Conservation (phyloP, 2,888 invertebrate genomes). For the Congeria kusceri region DNA sequence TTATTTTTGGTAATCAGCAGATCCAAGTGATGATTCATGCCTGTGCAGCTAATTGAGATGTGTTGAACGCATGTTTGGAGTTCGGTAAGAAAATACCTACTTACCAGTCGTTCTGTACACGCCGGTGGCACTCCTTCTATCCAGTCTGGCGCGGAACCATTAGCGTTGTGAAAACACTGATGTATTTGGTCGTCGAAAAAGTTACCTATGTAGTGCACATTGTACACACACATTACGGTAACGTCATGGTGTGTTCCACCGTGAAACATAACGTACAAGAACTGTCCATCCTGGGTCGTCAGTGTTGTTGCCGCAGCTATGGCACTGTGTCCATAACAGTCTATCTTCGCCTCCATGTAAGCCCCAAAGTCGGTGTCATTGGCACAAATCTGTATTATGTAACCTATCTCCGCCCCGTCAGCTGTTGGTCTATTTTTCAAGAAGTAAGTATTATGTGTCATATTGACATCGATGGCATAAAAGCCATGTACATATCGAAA, state of each 20-base stretch:
- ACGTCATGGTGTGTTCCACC: not conserved
- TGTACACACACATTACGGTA: conserved; percentile 5
- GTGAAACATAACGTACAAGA: not conserved
- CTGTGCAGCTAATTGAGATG: no score
- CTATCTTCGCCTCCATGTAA: conserved; percentile 29
- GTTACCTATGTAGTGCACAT: not conserved
- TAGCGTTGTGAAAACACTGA: conserved; percentile 6
- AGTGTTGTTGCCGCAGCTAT: conserved; percentile 1
- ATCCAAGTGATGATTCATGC: no score
- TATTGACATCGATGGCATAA: not conserved
- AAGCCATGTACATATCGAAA: not conserved
- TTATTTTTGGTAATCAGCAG: no score
- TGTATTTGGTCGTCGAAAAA: not conserved
- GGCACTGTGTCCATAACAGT: conserved; percentile 20
- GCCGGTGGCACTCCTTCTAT: not conserved
- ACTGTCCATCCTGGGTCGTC: not conserved
- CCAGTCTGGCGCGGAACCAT: conserved; percentile 21
- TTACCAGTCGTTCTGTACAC: not conserved
- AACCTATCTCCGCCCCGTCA: not conserved
- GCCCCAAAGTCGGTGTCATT: conserved; percentile 8
- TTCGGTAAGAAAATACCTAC: no score
- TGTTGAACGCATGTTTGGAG: no score
- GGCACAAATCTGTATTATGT: conserved; percentile 25
- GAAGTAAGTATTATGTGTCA: conserved; percentile 7
- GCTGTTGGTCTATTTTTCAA: conserved; percentile 13